phyloP scores from a whole-genome alignment of 2,113 vertebrate species.

The Gobio gobio region DNA sequence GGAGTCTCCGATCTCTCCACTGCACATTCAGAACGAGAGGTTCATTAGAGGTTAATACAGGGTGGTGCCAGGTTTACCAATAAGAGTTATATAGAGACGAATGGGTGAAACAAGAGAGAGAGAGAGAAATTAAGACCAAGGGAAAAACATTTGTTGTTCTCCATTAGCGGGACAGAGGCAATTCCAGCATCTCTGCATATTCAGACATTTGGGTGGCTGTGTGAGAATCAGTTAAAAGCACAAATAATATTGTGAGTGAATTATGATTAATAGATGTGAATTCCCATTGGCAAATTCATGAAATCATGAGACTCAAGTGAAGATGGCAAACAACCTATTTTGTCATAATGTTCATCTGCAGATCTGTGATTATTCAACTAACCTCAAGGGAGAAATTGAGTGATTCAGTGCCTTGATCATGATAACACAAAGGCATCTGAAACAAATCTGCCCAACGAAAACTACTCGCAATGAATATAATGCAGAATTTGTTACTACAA shows the following conservation, averaged over 20 bases:
- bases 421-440: not conserved
- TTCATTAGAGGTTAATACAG: slow-evolving; percentile 75
- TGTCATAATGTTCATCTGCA: not conserved
- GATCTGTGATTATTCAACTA: slow-evolving; percentile 10
- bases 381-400: not conserved
- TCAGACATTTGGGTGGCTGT: slow-evolving; percentile 40
- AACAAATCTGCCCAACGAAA: not conserved
- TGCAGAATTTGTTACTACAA: not conserved
- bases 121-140: not conserved
- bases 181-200: slow-evolving; percentile 44
- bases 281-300: not conserved
- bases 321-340: not conserved
- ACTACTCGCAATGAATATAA: not conserved
- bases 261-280: slow-evolving; percentile 15
- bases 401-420: not conserved
- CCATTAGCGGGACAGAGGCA: not conserved
- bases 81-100: slow-evolving; percentile 55
- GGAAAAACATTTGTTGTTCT: not conserved
- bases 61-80: slow-evolving; percentile 61
- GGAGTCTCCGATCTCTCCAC: slow-evolving; percentile 67
- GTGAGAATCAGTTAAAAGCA: slow-evolving; percentile 20
- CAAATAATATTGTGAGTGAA: slow-evolving; percentile 29
- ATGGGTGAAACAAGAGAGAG: not conserved
- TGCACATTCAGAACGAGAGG: slow-evolving; percentile 67
- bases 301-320: slow-evolving; percentile 5